These are phyloP conservation scores for Acromyrmex echinatior DNA, from an alignment of 1,140 invertebrate species.

Conservation along the genomic window DNA sequence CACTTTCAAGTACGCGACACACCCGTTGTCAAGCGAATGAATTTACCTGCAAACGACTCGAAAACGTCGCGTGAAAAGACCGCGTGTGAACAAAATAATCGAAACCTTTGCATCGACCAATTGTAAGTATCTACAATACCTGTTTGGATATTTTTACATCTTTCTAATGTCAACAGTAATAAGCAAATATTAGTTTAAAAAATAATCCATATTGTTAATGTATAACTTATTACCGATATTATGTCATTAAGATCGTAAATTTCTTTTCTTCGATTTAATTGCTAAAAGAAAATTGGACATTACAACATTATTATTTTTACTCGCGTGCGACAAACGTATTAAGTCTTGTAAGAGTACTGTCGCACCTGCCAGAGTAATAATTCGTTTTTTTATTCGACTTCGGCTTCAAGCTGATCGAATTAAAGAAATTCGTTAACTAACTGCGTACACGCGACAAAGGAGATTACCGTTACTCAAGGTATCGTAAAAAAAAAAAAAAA, in stretches of 20 bases:
- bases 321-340: conserved; percentile 67
- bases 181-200: background rate
- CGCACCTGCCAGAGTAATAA: conserved; percentile 70
- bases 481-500: conserved; percentile 25
- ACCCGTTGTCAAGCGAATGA: conserved; percentile 25
- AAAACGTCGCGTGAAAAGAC: conserved; percentile 24
- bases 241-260: conserved; percentile 6
- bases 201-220: background rate
- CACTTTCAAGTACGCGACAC: conserved; percentile 36
- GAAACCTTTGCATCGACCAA: background rate
- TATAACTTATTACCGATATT: conserved; percentile 15
- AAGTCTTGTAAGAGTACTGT: conserved; percentile 48
- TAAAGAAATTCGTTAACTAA: conserved; percentile 70
- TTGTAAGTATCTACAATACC: background rate
- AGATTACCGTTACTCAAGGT: conserved; percentile 38
- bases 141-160: background rate
- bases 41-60: conserved; percentile 35
- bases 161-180: background rate
- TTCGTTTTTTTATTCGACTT: conserved; percentile 49
- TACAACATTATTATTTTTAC: conserved; percentile 63
- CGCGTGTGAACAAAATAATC: conserved; percentile 52
- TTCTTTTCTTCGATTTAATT: conserved; percentile 50
- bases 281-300: conserved; percentile 16
- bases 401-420: conserved; percentile 68
- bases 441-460: conserved; percentile 48